Evolutionary conservation across 2,113 vertebrate genomes (phyloP), one percentile per base, ranked within the genome.

Genomic region (Tragelaphus imberbis): DNA sequence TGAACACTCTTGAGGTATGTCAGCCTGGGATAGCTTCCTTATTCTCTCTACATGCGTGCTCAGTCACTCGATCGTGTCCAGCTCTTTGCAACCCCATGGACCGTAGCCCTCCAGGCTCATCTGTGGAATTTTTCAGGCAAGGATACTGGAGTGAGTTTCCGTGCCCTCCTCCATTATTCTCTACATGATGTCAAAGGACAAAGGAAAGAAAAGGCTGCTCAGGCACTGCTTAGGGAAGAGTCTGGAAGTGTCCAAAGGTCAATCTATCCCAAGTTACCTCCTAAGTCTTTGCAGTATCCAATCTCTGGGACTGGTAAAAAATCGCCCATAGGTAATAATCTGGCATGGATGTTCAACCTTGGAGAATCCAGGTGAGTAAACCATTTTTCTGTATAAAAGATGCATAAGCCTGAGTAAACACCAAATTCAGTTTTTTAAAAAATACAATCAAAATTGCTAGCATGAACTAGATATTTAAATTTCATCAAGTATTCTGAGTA

Each of bases 251-350:
- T 71, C 15, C 53, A 84, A 71, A 92, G 47, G 30, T 63, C 85
- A 90, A 1, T 88, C n/a, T 63, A 59, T 84, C 53, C 33, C 53
- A 93, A 88, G 58, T 91, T 59, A n/a, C 14, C 33, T 79, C 40
- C 21, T 90, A 89, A 87, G 15, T 9, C 17, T 80, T 56, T 82
- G 44, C 55, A 95, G 53, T 58, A 36, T 75, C 71, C 53, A 84
- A 5, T 93, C 87, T 89, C 30, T 16, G n/a, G 65, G 77, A 88
- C 68, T 91, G 59, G 86, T 93, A 40, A 88, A 98, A 97, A 93
- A 84, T 58, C 30, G 33, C 30, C 36, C 28, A 77, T 56, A 96
- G 84, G 59, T 93, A 88, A 75, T 87, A 95, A 63, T 94, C 79
- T 96, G 58, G 40, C 81, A 81, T 88, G 25, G 56, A 84, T 89